Conservation (phyloP, 2,797 vertebrate species). For the Oreochromis grahami region DNA sequence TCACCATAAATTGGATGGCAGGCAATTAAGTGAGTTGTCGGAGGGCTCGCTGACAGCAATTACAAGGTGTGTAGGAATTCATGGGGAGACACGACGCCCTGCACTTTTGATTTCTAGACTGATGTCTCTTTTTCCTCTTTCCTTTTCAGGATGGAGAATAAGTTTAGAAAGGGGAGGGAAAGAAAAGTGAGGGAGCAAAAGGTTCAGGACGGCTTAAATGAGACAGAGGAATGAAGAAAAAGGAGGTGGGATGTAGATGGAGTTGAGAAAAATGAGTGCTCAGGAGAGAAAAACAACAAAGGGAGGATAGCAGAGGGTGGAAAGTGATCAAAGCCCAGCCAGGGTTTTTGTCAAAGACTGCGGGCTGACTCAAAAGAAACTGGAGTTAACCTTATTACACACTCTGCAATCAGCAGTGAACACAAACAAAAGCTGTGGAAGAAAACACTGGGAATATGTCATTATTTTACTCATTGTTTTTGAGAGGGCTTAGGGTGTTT, state of each 20-base stretch:
- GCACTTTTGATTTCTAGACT: slow-evolving; percentile 48
- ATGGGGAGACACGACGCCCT: slow-evolving; percentile 45
- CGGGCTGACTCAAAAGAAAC: slow-evolving; percentile 14
- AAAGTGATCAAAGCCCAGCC: slow-evolving; percentile 41
- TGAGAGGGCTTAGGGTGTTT: neutral
- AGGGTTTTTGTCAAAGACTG: slow-evolving; percentile 28
- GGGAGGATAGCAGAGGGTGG: neutral
- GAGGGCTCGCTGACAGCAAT: slow-evolving; percentile 67
- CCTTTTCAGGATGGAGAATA: neutral
- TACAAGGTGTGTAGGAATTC: slow-evolving; percentile 69
- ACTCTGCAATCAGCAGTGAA: neutral
- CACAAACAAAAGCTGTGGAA: neutral
- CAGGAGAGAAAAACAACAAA: neutral
- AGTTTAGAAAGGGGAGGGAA: slow-evolving; percentile 10
- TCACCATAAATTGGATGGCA: slow-evolving; percentile 55
- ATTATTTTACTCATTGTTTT: neutral
- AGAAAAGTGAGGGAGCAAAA: neutral
- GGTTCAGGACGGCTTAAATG: neutral
- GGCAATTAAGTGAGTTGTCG: slow-evolving; percentile 71
- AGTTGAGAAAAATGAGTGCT: neutral
- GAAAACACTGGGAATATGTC: neutral
- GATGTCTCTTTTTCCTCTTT: slow-evolving; percentile 26
- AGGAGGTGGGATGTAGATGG: neutral
- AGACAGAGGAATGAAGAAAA: neutral
- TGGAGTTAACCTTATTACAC: slow-evolving; percentile 11